Base-by-base conservation (phyloP, 2,113 vertebrate genomes). In the Ancistrus triradiatus region DNA sequence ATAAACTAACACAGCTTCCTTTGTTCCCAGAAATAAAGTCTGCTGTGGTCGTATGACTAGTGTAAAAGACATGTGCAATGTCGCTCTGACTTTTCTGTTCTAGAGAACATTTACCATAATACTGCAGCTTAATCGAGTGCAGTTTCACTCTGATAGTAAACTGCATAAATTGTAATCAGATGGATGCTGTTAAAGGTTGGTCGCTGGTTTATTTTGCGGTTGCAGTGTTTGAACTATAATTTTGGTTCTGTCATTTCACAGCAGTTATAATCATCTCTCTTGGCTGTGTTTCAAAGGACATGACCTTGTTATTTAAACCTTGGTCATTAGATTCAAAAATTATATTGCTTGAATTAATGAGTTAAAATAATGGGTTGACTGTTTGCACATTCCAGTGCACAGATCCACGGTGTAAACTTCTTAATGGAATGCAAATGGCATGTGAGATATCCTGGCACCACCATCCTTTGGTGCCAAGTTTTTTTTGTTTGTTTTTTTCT, bases 371-470 rank as follows among this genome's bases (percentile, higher is more conserved):
- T n/a, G n/a, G n/a, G n/a, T n/a, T n/a, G n/a, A n/a, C n/a, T n/a
- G n/a, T n/a, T n/a, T n/a, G n/a, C n/a, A n/a, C n/a, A 15, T 17
- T 50, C 19, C 15, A 15, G 14, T 10, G 15, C 27, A 37, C 14
- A 37, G 25, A 47, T 24, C n/a, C n/a, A n/a, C n/a, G n/a, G n/a
- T n/a, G n/a, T n/a, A n/a, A 51, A 43, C 33, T 22, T 21, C 13
- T 18, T 2, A 11, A n/a, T 37, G 67, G 43, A 50, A 69, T 69
- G 33, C 6, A 49, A 42, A 62, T 69, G 67, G 46, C 53, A 63
- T 25, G 11, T 33, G 1, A 59, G 28, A 9, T 44, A 13, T 11
- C 35, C 9, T 35, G 52, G 51, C 17, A 70, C 27, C 15, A 43
- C 52, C 18, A 33, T 44, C 15, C 61, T 58, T 13, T 35, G 21